Conservation (phyloP, 2,888 invertebrate genomes). For the Palloptera scutellata region DNA sequence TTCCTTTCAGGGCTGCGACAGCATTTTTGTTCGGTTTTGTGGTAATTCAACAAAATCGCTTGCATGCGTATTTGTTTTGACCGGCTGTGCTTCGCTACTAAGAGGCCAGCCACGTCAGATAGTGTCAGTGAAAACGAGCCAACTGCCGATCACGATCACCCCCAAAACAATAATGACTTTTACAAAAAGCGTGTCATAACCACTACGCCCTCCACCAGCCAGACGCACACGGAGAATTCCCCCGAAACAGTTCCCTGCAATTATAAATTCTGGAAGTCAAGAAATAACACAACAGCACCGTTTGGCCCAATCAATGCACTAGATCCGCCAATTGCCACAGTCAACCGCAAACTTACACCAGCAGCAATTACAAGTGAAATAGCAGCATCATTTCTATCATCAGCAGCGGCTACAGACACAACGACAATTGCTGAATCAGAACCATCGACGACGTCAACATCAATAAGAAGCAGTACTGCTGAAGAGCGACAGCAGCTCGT, state of each 20-base stretch:
- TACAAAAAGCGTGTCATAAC: slow-evolving; percentile 26
- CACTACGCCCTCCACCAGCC: slow-evolving; percentile 24
- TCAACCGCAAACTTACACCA: slow-evolving; percentile 25
- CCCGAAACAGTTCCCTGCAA: slow-evolving; percentile 12
- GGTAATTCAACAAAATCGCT: slow-evolving; percentile 67
- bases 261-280: no score
- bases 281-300: slow-evolving; percentile 31
- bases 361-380: no score
- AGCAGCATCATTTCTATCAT: slow-evolving; percentile 20
- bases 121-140: slow-evolving; percentile 38
- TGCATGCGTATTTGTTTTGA: slow-evolving; percentile 93
- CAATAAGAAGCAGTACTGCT: background rate
- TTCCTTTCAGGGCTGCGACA: slow-evolving; percentile 52
- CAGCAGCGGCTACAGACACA: slow-evolving; percentile 29
- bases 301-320: slow-evolving; percentile 43
- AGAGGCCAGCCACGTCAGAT: slow-evolving; percentile 72
- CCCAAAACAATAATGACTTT: slow-evolving; percentile 30
- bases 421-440: slow-evolving; percentile 13
- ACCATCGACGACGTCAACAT: slow-evolving; percentile 7
- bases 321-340: slow-evolving; percentile 41
- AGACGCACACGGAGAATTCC: slow-evolving; percentile 26
- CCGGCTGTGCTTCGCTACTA: slow-evolving; percentile 89
- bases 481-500: slow-evolving; percentile 19
- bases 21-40: slow-evolving; percentile 51
- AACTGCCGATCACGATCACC: slow-evolving; percentile 39